phyloP scores from a whole-genome alignment of 92 coral and sea anemone species.

The Paramuricea clavata region DNA sequence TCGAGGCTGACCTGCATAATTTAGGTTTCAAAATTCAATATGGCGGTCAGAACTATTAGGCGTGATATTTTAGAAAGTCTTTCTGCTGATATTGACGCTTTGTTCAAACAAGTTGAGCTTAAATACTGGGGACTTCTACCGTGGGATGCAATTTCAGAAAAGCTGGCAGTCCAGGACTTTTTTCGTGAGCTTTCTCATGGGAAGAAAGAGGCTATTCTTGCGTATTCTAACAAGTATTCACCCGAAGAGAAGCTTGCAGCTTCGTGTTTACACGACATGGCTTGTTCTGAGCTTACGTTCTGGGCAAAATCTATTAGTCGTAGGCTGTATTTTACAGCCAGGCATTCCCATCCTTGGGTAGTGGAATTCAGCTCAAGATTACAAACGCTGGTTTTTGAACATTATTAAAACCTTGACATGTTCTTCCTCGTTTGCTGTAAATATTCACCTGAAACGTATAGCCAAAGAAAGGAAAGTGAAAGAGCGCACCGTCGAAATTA shows the following conservation, averaged over 20 bases:
- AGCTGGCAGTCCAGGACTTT: not conserved
- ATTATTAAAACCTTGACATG: conserved; percentile 60
- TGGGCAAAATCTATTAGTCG: conserved; percentile 59
- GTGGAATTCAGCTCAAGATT: conserved; percentile 58
- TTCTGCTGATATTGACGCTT: not conserved
- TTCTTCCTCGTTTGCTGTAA: conserved; percentile 60
- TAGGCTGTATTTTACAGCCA: conserved; percentile 59
- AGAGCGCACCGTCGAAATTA: conserved; percentile 49
- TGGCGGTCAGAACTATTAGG: not conserved
- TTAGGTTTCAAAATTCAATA: not conserved
- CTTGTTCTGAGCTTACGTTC: conserved; percentile 63
- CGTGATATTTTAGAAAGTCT: not conserved
- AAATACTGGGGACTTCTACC: conserved; percentile 5
- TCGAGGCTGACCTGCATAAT: not conserved
- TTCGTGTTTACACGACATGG: conserved; percentile 58
- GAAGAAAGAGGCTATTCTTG: not conserved
- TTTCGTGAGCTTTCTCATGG: not conserved
- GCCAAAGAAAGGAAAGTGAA: conserved; percentile 38
- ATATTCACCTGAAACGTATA: conserved; percentile 29
- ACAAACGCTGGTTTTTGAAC: conserved; percentile 59
- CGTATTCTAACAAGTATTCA: not conserved
- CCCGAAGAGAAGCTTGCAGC: not conserved
- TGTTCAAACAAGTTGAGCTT: not conserved
- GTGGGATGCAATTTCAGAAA: conserved; percentile 18
- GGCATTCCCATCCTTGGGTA: conserved; percentile 69